Base-by-base conservation (phyloP, 2,888 invertebrate genomes). In the Sinotaia quadrata region DNA sequence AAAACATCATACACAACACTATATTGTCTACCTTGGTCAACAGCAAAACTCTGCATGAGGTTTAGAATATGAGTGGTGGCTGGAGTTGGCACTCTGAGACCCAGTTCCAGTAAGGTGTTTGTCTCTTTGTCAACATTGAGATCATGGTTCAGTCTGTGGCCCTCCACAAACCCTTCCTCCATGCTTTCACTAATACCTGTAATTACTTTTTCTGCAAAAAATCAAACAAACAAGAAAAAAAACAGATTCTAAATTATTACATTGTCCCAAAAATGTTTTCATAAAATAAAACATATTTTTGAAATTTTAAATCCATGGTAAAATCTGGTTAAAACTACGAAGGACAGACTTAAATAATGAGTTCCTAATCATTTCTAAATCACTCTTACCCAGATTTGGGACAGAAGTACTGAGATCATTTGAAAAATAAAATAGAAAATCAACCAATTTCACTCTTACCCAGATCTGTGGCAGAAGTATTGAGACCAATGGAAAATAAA, bases 21-120 rank as follows among this genome's bases (percentile, higher is more conserved):
- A n/a, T n/a, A n/a, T n/a, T 31, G 41, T 34, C 61, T 69, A 84
- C 85, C 85, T 78, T 83, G 83, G 56, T 69, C 67, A 47, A 74
- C 74, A 27, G 83, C 85, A 75, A 80, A 81, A 62, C 83, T 80
- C 47, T 76, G 68, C 82, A 85, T 81, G 72, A 72, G 74, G 24
- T 69, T 71, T 73, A 79, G 78, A 4, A 83, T 61, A 15, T 74
- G 72, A 54, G 68, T 65, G 1, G 80, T 78, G n/a, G 77, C 71
- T 51, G 81, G 81, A 29, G 75, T 79, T 47, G 72, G 68, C 1
- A 75, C 66, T 3, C 81, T 81, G 51, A 75, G 72, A 36, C 77
- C 79, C 34, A 83, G 70, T 37, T 81, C 79, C n/a, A 83, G 66
- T 15, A 83, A 68, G 4, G 72, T 59, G 41, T 66, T 65, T 15